Evolutionary conservation across 2,888 invertebrate species (phyloP), one percentile per base, ranked within the genome.

Genomic region (Diarsia dahlii): DNA sequence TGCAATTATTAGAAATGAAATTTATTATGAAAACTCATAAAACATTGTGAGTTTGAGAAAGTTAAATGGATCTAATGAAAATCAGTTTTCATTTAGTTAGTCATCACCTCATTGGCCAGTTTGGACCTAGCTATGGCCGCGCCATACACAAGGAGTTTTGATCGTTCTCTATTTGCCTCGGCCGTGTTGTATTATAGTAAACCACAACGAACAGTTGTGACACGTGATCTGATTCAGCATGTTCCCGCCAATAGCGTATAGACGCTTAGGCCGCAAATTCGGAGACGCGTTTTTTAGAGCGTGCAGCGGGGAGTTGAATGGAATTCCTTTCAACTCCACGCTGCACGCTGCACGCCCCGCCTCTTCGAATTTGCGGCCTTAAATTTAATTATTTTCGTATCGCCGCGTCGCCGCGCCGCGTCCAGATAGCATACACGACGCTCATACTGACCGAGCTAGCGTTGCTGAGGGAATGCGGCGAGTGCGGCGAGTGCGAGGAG

Each of bases 401-500:
- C n/a, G n/a, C n/a, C n/a, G n/a, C n/a, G n/a, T n/a, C n/a, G n/a
- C n/a, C n/a, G n/a, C 0, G 98, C 98, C 84, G 98, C 97, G 95
- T 99, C 99, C 89, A 99, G 96, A 39, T 39, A 39, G 39, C 39
- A 39, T 39, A 39, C 39, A 39, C 39, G 39, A 39, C 39, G 39
- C 39, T 39, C 39, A 39, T 54, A 84, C 87, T 86, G 39, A 92
- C 92, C 71, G 98, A 98, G 94, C 97, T 98, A 81, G 97, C 97
- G 92, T 98, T 98, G 93, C 96, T 95, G 92, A 95, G 94, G 74
- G 95, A 94, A 89, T 95, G 95, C 88, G 95, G 94, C 86, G 93
- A 93, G 87, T 95, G 97, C 78, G 92, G 89, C 62, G 89, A 84
- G 76, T 89, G 90, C 80, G 94, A 88, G 86, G 95, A 92, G 90